Evolutionary conservation across 2,113 vertebrate genomes (phyloP), one percentile per base, ranked within the genome.

Genomic region (Lucifuga dentata): DNA sequence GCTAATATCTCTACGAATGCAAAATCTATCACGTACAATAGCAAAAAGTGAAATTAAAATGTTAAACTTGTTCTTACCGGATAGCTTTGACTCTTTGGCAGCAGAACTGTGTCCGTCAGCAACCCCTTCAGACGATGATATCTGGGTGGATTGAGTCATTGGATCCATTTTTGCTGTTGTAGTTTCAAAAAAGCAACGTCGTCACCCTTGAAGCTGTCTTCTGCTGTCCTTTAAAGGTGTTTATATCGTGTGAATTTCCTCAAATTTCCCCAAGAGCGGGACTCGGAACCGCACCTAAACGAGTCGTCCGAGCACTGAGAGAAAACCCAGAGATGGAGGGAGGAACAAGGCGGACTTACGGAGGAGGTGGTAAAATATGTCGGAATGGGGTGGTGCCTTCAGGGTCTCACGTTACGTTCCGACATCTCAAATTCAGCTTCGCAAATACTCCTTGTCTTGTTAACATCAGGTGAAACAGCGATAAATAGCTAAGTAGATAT

Each of bases 101-200:
- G 88, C 88, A 59, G 89, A 78, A 76, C 88, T 89, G 5, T 91
- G 90, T 79, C 91, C 92, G 76, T 94, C 92, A 51, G 80, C 86
- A 16, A 91, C 46, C 36, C 91, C 92, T 49, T 93, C 90, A 63
- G 93, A 93, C 86, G 92, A 93, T 6, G 93, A 92, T 71, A 94
- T 92, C 85, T 92, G 91, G 75, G 90, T 59, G 61, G 92, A 93
- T 73, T 94, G 93, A 74, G 87, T 92, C 87, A 86, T 86, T 74
- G 91, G 85, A 78, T 94, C 92, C 93, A 94, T 94, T 85, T 87
- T 90, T 20, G 26, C 7, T 29, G n/a, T 35, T 51, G 51, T 62
- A 56, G 56, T 49, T 76, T 68, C 41, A 49, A 62, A 59, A 44
- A 64, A 62, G 41, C 65, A 43, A 56, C 35, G 58, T 61, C 10